Conservation (phyloP, 2,113 vertebrate genomes). For the Camelus dromedarius region DNA sequence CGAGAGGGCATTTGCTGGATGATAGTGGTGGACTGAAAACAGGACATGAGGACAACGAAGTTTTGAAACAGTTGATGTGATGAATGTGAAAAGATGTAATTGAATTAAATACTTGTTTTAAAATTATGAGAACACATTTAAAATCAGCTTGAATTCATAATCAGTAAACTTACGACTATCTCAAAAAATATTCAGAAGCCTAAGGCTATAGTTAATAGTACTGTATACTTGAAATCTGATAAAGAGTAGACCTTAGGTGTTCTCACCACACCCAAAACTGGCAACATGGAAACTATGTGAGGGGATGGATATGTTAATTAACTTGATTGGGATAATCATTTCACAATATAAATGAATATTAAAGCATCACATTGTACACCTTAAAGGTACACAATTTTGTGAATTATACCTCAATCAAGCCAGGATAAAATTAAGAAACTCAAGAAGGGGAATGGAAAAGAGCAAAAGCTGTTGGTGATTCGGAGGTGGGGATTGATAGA, state of each 20-base stretch:
- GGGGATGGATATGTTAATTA: background rate
- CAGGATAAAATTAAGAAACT: background rate
- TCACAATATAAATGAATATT: background rate
- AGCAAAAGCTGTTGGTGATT: background rate
- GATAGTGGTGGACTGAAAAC: background rate
- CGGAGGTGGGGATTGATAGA: background rate
- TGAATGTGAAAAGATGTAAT: background rate
- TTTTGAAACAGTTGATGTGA: background rate
- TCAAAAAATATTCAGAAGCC: background rate
- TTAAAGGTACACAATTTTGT: background rate
- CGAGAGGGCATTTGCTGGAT: background rate
- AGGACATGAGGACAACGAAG: background rate
- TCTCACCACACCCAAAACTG: background rate
- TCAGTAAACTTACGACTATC: background rate
- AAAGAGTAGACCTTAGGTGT: background rate
- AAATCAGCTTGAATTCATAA: background rate
- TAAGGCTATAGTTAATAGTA: background rate
- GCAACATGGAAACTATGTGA: background rate
- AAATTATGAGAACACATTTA: background rate
- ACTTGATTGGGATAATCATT: background rate
- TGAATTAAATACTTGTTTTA: background rate
- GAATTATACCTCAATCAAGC: background rate
- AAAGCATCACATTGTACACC: background rate
- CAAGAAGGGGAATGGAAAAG: background rate
- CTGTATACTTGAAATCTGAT: background rate